Evolutionary conservation across 37 sponge, comb jelly and placozoan species (phyloP).

Genomic region (Diacarnus erythraeanus): DNA sequence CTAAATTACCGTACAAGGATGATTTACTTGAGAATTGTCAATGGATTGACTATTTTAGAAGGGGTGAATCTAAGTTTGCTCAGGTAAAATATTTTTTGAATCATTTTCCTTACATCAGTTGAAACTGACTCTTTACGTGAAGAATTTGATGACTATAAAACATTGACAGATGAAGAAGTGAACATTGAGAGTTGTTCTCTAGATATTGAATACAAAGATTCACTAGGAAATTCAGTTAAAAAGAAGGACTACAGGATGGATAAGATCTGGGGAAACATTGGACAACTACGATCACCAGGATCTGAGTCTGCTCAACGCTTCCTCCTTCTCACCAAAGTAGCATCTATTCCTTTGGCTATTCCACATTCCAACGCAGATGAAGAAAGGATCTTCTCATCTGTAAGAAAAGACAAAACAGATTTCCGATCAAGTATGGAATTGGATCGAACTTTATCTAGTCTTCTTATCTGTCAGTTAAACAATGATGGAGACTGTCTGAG

Average conservation of each 20-base stretch:
- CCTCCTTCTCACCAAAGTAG: not conserved
- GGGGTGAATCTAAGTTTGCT: not conserved
- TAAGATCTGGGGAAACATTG: constrained; percentile 15
- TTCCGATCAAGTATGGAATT: too few species aligned
- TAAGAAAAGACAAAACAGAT: too few species aligned
- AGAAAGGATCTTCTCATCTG: too few species aligned
- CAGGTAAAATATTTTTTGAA: not conserved
- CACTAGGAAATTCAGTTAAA: not conserved
- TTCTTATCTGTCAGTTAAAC: too few species aligned
- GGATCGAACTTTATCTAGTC: not conserved
- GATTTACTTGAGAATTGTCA: not conserved
- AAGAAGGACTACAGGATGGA: constrained; percentile 25
- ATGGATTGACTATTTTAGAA: too few species aligned
- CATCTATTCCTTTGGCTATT: not conserved
- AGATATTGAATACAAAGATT: constrained; percentile 9
- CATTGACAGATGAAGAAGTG: constrained; percentile 11
- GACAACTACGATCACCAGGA: not conserved
- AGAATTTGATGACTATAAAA: constrained; percentile 6
- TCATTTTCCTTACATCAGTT: not conserved
- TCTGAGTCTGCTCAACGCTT: not conserved
- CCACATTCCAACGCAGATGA: too few species aligned
- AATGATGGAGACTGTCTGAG: too few species aligned
- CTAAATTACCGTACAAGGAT: not conserved
- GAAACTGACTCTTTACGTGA: not conserved
- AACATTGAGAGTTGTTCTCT: constrained; percentile 3